phyloP scores from a whole-genome alignment of 2,113 vertebrate species.

The Calidris pugnax region DNA sequence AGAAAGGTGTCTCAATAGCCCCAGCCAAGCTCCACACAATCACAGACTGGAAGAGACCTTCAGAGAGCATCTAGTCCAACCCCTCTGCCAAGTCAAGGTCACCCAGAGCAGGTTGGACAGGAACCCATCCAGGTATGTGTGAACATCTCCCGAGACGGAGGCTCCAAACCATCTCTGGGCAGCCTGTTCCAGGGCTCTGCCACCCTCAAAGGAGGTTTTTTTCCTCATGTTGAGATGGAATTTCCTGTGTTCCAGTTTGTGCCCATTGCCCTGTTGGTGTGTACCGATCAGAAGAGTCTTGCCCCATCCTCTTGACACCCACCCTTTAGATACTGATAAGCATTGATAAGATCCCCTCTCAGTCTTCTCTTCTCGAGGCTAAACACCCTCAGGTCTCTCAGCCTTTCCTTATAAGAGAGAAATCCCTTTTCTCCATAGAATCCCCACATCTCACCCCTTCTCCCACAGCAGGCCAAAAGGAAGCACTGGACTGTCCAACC shows the following conservation, averaged over 20 bases:
- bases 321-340: not conserved
- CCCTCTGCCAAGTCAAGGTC: not conserved
- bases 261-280: not conserved
- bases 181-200: not conserved
- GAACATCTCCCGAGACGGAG: not conserved
- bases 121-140: not conserved
- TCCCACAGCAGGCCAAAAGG: rapidly evolving
- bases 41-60: not conserved
- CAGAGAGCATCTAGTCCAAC: not conserved
- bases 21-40: not conserved
- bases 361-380: not conserved
- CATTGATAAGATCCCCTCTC: not conserved
- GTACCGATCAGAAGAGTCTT: too few species aligned
- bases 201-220: not conserved
- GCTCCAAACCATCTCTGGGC: not conserved
- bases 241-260: not conserved
- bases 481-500: not conserved
- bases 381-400: too few species aligned
- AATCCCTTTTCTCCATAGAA: not conserved
- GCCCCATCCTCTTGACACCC: not conserved
- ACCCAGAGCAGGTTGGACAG: not conserved
- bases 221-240: not conserved
- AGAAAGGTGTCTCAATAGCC: not conserved
- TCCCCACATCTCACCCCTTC: rapidly evolving
- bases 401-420: not conserved